Percentiles rank a stretch among this genome's conserved stretches.
Conservation (phyloP, 2,113 vertebrate genomes). For the Rousettus leschenaultii region DNA sequence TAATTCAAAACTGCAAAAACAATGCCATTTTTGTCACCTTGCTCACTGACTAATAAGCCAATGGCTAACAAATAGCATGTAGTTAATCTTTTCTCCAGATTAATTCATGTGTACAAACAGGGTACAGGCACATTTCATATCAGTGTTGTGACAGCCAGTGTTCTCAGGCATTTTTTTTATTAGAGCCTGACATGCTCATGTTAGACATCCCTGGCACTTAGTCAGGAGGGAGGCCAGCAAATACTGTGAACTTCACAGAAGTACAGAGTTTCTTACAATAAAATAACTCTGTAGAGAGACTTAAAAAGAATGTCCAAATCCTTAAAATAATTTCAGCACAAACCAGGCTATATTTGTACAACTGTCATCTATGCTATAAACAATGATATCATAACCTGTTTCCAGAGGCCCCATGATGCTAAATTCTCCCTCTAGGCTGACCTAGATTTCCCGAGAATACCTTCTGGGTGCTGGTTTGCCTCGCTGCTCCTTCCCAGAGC, state of each 20-base stretch:
- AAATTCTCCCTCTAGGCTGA: not conserved
- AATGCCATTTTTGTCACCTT: not conserved
- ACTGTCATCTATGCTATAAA: conserved; percentile 9
- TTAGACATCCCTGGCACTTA: not conserved
- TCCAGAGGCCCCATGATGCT: not conserved
- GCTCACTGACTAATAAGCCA: not conserved
- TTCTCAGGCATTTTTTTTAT: conserved; percentile 33
- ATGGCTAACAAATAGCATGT: not conserved
- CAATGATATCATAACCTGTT: conserved; percentile 39
- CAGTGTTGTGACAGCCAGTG: not conserved
- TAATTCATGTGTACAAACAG: not conserved
- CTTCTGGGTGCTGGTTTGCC: not conserved
- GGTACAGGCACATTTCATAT: not conserved
- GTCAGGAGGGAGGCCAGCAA: not conserved
- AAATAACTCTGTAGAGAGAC: conserved; percentile 14
- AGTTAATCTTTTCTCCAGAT: not conserved
- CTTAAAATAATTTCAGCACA: conserved; percentile 51
- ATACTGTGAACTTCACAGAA: conserved; percentile 36
- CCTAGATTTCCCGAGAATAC: conserved; percentile 35
- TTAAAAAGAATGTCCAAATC: not conserved
- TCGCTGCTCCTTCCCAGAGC: not conserved
- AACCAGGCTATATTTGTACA: conserved; percentile 25
- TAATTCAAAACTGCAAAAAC: not conserved
- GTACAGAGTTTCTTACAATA: not conserved
- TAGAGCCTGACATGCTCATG: not conserved